Evolutionary conservation across 2,797 vertebrate species (phyloP).

Genomic region (Salarias fasciatus): DNA sequence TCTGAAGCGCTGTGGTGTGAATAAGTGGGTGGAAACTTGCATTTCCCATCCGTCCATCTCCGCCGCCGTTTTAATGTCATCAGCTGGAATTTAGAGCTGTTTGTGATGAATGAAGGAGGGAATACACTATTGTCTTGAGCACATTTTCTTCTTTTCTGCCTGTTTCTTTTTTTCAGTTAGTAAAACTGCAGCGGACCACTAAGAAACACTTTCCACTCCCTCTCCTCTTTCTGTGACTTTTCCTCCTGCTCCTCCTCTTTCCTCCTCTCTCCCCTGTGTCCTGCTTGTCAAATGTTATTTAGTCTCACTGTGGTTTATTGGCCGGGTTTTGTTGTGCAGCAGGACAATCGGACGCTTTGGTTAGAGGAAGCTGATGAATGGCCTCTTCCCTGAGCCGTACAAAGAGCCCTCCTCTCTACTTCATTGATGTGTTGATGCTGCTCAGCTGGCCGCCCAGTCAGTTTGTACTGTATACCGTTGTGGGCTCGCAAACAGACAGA

Average conservation of each 20-base stretch:
- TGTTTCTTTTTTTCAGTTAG: constrained; percentile 13
- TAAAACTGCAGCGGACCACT: constrained; percentile 25
- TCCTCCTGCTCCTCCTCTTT: constrained; percentile 1
- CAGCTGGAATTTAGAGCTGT: constrained; percentile 35
- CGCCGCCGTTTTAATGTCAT: constrained; percentile 20
- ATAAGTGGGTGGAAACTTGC: not conserved
- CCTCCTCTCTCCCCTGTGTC: constrained; percentile 33
- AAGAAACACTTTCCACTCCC: constrained; percentile 9
- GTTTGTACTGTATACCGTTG: constrained; percentile 54
- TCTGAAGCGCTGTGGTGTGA: not conserved
- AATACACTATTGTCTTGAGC: constrained; percentile 31
- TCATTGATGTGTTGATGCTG: constrained; percentile 72
- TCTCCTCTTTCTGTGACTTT: constrained; percentile 18
- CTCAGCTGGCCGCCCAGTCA: constrained; percentile 67
- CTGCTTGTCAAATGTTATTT: constrained; percentile 70
- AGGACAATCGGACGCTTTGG: constrained; percentile 66
- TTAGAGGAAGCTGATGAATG: constrained; percentile 69
- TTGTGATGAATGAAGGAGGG: constrained; percentile 20
- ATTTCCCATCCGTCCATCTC: not conserved
- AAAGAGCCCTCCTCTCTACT: constrained; percentile 66
- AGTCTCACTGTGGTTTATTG: constrained; percentile 70
- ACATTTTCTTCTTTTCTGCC: constrained; percentile 10
- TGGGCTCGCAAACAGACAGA: constrained; percentile 58
- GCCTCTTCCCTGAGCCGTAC: constrained; percentile 65
- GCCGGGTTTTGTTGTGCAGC: constrained; percentile 63